A percentile compares a stretch with the other conserved stretches of the same genome.
Evolutionary conservation across 64 coral and sea anemone genomes (phyloP).

Genomic region (Anthopleura sola): DNA sequence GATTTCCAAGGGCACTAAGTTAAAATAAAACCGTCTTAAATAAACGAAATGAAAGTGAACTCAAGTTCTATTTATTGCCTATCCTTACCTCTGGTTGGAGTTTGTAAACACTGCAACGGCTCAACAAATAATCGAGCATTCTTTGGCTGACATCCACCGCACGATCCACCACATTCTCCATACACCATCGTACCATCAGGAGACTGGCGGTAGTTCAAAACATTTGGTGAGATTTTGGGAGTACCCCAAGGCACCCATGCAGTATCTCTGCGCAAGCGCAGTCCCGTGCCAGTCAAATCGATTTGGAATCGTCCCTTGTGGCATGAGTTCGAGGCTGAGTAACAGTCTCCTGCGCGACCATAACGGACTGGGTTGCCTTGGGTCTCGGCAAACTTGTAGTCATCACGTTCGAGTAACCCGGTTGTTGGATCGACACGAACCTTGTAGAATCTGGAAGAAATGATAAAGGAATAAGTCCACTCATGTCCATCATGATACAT

Average conservation of each 20-base stretch:
- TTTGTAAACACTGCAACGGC: slow-evolving; percentile 50
- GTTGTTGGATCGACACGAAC: slow-evolving; percentile 79
- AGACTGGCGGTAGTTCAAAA: slow-evolving; percentile 70
- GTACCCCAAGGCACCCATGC: slow-evolving; percentile 90
- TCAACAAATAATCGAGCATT: slow-evolving; percentile 69
- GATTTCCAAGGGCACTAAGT: not conserved
- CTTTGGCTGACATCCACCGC: slow-evolving; percentile 84
- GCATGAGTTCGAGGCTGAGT: slow-evolving; percentile 69
- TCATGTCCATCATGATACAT: not conserved
- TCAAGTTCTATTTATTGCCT: too few species aligned
- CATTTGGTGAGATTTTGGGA: slow-evolving; percentile 62
- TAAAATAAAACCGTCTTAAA: too few species aligned
- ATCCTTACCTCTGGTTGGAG: slow-evolving; percentile 20
- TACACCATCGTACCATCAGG: slow-evolving; percentile 52
- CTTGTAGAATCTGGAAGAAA: slow-evolving; percentile 73
- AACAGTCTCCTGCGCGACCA: slow-evolving; percentile 97
- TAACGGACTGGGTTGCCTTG: slow-evolving; percentile 86
- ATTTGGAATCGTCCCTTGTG: slow-evolving; percentile 87
- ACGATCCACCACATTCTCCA: slow-evolving; percentile 97
- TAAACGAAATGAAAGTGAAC: too few species aligned
- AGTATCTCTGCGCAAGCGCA: slow-evolving; percentile 65
- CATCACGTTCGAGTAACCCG: slow-evolving; percentile 80
- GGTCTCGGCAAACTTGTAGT: slow-evolving; percentile 73
- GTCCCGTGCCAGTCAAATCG: slow-evolving; percentile 81
- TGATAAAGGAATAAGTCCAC: not conserved